Evolutionary conservation across 2,113 vertebrate genomes (phyloP), one percentile per base, ranked within the genome.

Genomic region (Seriola quinqueradiata): DNA sequence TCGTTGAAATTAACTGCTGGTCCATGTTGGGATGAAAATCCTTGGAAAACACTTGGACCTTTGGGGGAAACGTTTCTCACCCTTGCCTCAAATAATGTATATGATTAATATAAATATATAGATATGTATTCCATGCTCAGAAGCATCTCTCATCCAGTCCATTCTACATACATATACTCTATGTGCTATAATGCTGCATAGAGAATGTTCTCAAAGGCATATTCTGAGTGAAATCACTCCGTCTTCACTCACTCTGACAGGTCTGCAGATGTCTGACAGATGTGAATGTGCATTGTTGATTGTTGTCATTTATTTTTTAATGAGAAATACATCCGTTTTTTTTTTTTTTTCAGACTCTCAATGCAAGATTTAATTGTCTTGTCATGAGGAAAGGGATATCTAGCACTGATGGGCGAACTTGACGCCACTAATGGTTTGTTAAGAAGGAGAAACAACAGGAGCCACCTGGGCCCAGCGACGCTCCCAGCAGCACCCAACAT

Each of bases 301-400:
- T 89, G 70, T 42, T 65, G 59, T 59, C 60, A 86, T 88, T 89
- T 83, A 28, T 89, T 92, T 93, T 92, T 90, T 92, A 87, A 94
- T 79, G 81, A 89, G 82, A 85, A 92, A 84, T 59, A 79, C 76
- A 69, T 25, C 21, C 48, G 75, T 81, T 73, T 82, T 69, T 54
- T 84, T 2, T 2, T 82, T 69, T 42, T 42, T 64, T 42, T 77
- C 61, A 81, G 64, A 36, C 83, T 78, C 79, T 82, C 67, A 75
- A 90, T 77, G 79, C 58, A 38, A 48, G 46, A 79, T 91, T 86
- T 89, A 91, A 94, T 92, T 92, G 87, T 86, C 82, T 91, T 88
- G 88, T 91, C 87, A 87, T 61, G 46, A 75, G 81, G 71, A 87
- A 46, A 81, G 63, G 38, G 83, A 89, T 76, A 86, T 67, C 58